phyloP scores from a whole-genome alignment of 1,140 invertebrate species.

The Grapholita molesta region DNA sequence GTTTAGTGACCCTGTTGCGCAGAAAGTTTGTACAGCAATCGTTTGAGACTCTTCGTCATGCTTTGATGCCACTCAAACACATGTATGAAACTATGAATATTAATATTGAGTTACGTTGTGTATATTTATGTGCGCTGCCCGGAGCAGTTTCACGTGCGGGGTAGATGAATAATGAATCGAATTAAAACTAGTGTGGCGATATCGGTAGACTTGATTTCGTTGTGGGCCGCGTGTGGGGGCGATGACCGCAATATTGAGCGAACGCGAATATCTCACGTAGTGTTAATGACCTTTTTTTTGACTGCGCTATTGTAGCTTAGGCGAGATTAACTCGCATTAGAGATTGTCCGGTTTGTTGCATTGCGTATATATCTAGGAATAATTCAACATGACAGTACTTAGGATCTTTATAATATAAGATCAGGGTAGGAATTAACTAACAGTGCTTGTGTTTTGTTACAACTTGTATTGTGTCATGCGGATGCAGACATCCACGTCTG shows the following conservation, averaged over 20 bases:
- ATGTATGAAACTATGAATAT: conserved; percentile 15
- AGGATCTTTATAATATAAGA: not conserved
- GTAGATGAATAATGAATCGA: conserved; percentile 2
- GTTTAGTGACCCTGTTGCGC: conserved; percentile 51
- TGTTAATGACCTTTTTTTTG: conserved; percentile 76
- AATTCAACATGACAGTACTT: not conserved
- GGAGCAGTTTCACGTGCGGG: not conserved
- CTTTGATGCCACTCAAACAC: conserved; percentile 7
- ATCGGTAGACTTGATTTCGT: conserved; percentile 40
- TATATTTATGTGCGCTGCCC: not conserved
- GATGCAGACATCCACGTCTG: too few species aligned
- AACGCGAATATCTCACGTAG: conserved; percentile 74
- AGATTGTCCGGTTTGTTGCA: not conserved
- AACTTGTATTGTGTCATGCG: too few species aligned
- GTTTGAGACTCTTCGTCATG: conserved; percentile 13
- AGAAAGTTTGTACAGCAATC: conserved; percentile 33
- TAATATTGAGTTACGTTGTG: conserved; percentile 10
- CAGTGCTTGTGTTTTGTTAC: too few species aligned
- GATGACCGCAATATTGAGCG: conserved; percentile 73
- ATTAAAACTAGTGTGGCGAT: conserved; percentile 48
- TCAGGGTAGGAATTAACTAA: too few species aligned
- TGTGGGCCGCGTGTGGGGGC: conserved; percentile 57
- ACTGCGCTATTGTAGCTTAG: conserved; percentile 55
- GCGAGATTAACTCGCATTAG: not conserved
- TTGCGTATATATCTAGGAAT: not conserved